Conservation (phyloP, 2,113 vertebrate genomes). For the Siniperca chuatsi region DNA sequence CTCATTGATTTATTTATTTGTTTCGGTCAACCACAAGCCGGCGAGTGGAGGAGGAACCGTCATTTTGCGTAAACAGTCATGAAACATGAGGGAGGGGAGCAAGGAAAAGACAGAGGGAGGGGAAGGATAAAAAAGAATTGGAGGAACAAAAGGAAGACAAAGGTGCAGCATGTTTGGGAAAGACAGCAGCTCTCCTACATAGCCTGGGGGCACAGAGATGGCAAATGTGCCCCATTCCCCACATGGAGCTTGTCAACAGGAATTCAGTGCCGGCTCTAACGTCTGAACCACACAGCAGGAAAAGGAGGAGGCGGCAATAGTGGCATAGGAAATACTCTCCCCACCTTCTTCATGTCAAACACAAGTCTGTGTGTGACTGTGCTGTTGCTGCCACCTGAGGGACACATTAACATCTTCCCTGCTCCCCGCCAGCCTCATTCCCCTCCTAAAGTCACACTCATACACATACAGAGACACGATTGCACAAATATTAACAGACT, state of each 20-base stretch:
- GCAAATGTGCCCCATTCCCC: slow-evolving; percentile 50
- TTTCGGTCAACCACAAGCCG: slow-evolving; percentile 70
- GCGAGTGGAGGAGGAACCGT: slow-evolving; percentile 58
- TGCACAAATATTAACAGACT: slow-evolving; percentile 43
- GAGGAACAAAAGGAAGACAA: slow-evolving; percentile 44
- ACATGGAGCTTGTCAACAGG: slow-evolving; percentile 65
- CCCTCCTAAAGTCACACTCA: slow-evolving; percentile 42
- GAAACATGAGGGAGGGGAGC: slow-evolving; percentile 25
- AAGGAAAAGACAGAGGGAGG: neutral
- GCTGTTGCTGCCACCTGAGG: slow-evolving; percentile 73
- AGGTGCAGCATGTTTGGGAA: slow-evolving; percentile 37
- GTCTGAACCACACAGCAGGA: slow-evolving; percentile 68
- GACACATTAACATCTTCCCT: slow-evolving; percentile 69
- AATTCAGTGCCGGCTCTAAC: slow-evolving; percentile 68
- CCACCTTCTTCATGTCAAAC: slow-evolving; percentile 69
- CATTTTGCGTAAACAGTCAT: slow-evolving; percentile 61
- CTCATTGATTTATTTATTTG: slow-evolving; percentile 76
- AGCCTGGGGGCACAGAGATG: slow-evolving; percentile 34
- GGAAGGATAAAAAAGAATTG: neutral
- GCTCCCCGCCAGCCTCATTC: slow-evolving; percentile 17
- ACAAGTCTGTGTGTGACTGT: slow-evolving; percentile 67
- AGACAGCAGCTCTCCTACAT: slow-evolving; percentile 34
- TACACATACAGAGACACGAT: slow-evolving; percentile 28
- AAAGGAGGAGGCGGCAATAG: slow-evolving; percentile 51
- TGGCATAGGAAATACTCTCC: slow-evolving; percentile 72